These are phyloP conservation scores for Cydia fagiglandana DNA, from an alignment of 1,140 invertebrate species.

Conservation along the genomic window DNA sequence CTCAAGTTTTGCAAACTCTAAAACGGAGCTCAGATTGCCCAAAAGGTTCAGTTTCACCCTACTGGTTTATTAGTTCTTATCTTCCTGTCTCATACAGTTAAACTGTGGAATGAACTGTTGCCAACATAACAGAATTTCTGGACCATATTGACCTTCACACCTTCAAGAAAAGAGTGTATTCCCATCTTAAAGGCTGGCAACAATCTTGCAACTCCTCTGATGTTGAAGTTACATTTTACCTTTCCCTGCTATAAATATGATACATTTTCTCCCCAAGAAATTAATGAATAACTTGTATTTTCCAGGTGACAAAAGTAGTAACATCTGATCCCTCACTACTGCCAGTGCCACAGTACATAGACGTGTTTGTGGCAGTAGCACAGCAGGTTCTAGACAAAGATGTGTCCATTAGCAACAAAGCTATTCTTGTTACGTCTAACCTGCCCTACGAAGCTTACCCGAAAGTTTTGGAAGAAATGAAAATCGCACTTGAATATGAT, in stretches of 20 bases:
- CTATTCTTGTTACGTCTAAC: slow-evolving; percentile 80
- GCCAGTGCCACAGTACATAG: slow-evolving; percentile 75
- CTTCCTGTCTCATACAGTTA: background rate
- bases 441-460: slow-evolving; percentile 75
- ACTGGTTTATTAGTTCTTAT: too few relatives aligned
- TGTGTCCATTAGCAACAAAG: slow-evolving; percentile 80
- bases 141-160: too few relatives aligned
- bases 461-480: slow-evolving; percentile 76
- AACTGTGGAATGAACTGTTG: background rate
- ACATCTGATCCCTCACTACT: slow-evolving; percentile 54
- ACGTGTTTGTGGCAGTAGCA: slow-evolving; percentile 78
- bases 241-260: too few relatives aligned
- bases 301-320: slow-evolving; percentile 68
- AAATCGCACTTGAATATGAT: slow-evolving; percentile 71
- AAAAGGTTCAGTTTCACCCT: too few relatives aligned
- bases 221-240: too few relatives aligned
- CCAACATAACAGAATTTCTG: too few relatives aligned
- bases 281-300: slow-evolving; percentile 15
- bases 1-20: too few relatives aligned
- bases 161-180: too few relatives aligned
- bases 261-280: background rate
- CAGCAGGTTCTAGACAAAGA: slow-evolving; percentile 81
- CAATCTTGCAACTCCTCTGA: too few relatives aligned
- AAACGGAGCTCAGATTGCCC: too few relatives aligned
- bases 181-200: too few relatives aligned